Evolutionary conservation across 2,797 vertebrate species (phyloP), one percentile per base, ranked within the genome.

Genomic region (Acridotheres tristis): DNA sequence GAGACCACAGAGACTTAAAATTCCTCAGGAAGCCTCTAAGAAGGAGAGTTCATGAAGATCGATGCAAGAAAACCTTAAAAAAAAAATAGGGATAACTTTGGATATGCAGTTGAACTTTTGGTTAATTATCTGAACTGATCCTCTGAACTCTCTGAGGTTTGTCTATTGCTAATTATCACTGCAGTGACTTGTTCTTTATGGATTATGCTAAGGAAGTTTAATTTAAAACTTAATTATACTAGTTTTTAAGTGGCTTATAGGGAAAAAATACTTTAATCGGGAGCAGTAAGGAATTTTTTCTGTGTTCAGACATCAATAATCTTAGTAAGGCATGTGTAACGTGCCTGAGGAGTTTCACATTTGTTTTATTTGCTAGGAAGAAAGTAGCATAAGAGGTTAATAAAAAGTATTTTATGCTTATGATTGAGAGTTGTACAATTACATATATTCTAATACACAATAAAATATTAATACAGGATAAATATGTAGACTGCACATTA

Each of bases 191-290:
- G 75, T 96, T 96, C 94, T 94, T 93, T 93, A 90, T 94, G 94
- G 96, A 96, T 96, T 97, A 96, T 93, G 94, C 85, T 96, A 95
- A 94, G 86, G 93, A 96, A 95, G 85, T 96, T 95, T 97, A 96
- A 97, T 96, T 97, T 96, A 96, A 95, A 97, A 96, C 93, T 92
- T 96, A 96, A 97, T 97, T 96, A 97, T 94, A 95, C 92, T 94
- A 97, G 90, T 96, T 96, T 97, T 96, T 97, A 95, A 96, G 94
- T 96, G 95, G 96, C 95, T 97, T 97, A 96, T 82, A 87, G 71
- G 86, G 75, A 77, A 95, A 95, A 96, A 96, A 86, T 92, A 94
- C 87, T 93, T 94, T 94, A 94, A 93, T 96, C 65, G 0, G 94
- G 67, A 95, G 67, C 5, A 25, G 75, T 79, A 95, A 94, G 75